Conservation (phyloP, 2,797 vertebrate genomes). For the Acanthopagrus latus region DNA sequence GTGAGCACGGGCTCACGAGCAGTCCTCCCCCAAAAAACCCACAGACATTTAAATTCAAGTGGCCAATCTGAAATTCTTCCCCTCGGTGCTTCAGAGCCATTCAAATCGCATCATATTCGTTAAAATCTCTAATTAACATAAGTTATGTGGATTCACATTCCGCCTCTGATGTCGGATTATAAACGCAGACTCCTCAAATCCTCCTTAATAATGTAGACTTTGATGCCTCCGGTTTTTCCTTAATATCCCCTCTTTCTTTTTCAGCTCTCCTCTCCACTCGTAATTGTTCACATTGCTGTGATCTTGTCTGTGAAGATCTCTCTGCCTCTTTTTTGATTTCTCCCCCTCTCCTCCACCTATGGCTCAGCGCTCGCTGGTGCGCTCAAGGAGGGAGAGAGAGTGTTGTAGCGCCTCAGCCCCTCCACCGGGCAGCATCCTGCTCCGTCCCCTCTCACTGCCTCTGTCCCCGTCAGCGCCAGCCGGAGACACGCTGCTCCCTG, state of each 20-base stretch:
- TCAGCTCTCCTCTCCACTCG: constrained; percentile 50
- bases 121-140: constrained; percentile 78
- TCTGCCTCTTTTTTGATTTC: constrained; percentile 4
- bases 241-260: constrained; percentile 51
- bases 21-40: constrained; percentile 25
- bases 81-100: constrained; percentile 49
- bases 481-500: constrained; percentile 43
- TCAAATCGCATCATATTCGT: constrained; percentile 67
- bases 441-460: constrained; percentile 54
- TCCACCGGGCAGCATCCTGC: constrained; percentile 69
- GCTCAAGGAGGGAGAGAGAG: constrained; percentile 70
- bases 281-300: constrained; percentile 67
- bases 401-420: constrained; percentile 64
- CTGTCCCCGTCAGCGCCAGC: constrained; percentile 50
- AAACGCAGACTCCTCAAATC: constrained; percentile 75
- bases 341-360: constrained; percentile 58
- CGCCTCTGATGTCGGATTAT: constrained; percentile 79
- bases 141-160: constrained; percentile 77
- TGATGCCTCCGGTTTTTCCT: constrained; percentile 64
- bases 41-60: constrained; percentile 55
- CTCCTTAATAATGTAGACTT: constrained; percentile 72
- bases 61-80: constrained; percentile 45
- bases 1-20: constrained; percentile 16
- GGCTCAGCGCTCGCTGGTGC: constrained; percentile 61
- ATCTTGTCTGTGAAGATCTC: constrained; percentile 59